phyloP scores from a whole-genome alignment of 1,140 invertebrate genomes.

The Heliconius melpomene region DNA sequence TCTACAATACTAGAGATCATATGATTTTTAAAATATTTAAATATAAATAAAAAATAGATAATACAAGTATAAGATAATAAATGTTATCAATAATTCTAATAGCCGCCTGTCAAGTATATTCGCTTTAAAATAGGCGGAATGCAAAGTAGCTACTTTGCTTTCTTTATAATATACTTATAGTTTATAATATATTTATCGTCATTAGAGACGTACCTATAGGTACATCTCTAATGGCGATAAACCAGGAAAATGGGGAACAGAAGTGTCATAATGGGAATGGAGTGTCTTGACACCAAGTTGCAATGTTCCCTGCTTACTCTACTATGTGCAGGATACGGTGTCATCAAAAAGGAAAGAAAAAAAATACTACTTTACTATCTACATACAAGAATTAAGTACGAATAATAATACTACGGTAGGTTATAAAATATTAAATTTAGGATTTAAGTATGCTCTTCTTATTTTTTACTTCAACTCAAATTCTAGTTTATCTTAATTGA shows the following conservation, averaged over 20 bases:
- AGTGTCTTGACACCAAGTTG: too few species aligned
- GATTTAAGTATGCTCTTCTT: neutral
- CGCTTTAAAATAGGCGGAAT: neutral
- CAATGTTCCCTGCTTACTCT: too few species aligned
- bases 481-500: too few species aligned
- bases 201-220: too few species aligned
- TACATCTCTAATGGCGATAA: neutral
- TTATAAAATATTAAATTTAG: neutral
- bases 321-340: too few species aligned
- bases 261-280: too few species aligned
- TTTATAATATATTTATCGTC: too few species aligned
- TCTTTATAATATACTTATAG: too few species aligned
- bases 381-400: neutral
- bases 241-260: too few species aligned
- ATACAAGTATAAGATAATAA: neutral
- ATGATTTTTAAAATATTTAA: neutral
- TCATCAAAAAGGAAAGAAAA: neutral
- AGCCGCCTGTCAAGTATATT: too few species aligned
- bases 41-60: neutral
- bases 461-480: too few species aligned
- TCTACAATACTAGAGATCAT: neutral
- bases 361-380: neutral
- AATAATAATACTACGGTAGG: conserved; percentile 1
- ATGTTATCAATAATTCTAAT: too few species aligned
- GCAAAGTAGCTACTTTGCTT: neutral